phyloP scores from a whole-genome alignment of 1,140 invertebrate species.

The Hycleus cichorii region DNA sequence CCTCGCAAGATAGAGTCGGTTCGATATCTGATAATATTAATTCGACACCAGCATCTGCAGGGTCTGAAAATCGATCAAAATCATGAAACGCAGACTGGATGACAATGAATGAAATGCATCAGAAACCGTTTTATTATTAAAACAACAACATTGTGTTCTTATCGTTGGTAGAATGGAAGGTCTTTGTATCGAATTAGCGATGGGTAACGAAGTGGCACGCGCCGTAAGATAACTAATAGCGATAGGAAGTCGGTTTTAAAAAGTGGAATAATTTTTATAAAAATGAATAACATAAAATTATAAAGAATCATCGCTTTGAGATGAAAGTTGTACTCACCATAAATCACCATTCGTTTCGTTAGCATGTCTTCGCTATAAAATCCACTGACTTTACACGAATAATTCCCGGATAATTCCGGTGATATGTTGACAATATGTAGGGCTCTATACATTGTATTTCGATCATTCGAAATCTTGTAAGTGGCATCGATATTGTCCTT shows the following conservation, averaged over 20 bases:
- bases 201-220: constrained; percentile 16
- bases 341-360: constrained; percentile 31
- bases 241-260: background rate
- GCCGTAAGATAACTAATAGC: constrained; percentile 3
- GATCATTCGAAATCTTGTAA: constrained; percentile 24
- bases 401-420: constrained; percentile 28
- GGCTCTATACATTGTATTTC: constrained; percentile 25
- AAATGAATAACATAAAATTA: background rate
- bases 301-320: background rate
- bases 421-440: constrained; percentile 26
- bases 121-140: background rate
- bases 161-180: too few relatives aligned
- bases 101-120: too few relatives aligned
- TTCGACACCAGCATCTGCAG: background rate
- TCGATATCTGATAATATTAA: background rate
- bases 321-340: constrained; percentile 25
- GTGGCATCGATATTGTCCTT: constrained; percentile 26
- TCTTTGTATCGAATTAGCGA: constrained; percentile 10
- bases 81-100: too few relatives aligned
- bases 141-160: background rate
- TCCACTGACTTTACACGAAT: constrained; percentile 31
- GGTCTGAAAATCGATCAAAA: background rate
- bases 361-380: constrained; percentile 13
- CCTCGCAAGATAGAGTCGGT: background rate
- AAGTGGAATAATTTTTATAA: background rate